Conservation (phyloP, 2,797 vertebrate species). For the Potorous gilbertii region DNA sequence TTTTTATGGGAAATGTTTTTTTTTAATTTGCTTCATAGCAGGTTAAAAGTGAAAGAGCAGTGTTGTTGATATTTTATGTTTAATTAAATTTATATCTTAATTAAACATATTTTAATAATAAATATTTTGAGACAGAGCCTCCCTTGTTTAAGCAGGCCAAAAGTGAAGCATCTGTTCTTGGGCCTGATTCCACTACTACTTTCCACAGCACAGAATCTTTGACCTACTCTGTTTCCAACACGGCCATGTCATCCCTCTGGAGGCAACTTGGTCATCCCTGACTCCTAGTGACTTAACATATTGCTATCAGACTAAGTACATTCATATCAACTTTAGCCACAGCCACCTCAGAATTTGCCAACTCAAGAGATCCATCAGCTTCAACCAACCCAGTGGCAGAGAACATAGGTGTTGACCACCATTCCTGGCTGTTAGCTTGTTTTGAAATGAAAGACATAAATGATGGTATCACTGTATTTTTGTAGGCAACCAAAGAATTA, state of each 20-base stretch:
- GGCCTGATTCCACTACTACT: neutral
- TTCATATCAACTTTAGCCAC: neutral
- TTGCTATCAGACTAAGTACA: neutral
- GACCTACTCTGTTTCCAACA: neutral
- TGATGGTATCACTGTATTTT: neutral
- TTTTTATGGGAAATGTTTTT: neutral
- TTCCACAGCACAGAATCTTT: neutral
- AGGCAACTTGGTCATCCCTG: neutral
- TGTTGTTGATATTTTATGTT: neutral
- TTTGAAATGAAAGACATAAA: neutral
- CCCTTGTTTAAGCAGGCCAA: neutral
- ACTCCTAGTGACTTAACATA: neutral
- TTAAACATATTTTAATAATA: neutral
- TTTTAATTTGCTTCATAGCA: neutral
- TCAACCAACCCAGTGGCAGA: neutral
- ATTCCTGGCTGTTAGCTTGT: neutral
- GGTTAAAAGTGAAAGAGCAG: neutral
- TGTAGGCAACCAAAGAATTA: neutral
- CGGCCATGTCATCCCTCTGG: neutral
- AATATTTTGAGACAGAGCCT: neutral
- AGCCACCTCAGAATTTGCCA: neutral
- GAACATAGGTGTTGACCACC: neutral
- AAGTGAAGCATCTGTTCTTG: neutral
- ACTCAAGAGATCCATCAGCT: neutral
- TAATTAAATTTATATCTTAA: no score